Conservation (phyloP, 2,113 vertebrate genomes). For the Sciurus niger region DNA sequence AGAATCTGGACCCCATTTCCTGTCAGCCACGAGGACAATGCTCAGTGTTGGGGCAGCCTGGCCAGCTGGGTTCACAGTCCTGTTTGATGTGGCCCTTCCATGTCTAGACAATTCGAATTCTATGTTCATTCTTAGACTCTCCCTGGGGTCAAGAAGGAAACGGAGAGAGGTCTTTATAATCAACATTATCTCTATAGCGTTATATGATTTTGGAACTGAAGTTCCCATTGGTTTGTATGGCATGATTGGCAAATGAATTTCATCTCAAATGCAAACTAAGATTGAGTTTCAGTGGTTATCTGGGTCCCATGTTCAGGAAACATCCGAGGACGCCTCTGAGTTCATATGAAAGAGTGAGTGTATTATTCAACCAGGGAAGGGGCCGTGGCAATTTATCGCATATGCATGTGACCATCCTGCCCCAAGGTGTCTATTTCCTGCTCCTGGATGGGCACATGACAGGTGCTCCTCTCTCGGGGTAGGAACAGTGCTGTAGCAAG, state of each 20-base stretch:
- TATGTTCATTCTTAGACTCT: not conserved
- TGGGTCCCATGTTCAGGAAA: not conserved
- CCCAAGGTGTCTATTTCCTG: not conserved
- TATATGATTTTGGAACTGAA: not conserved
- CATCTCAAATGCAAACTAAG: not conserved
- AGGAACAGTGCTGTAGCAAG: not conserved
- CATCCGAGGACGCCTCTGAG: not conserved
- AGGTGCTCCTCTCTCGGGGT: not conserved
- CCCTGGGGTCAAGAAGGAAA: not conserved
- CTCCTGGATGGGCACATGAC: not conserved
- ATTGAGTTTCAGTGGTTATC: not conserved
- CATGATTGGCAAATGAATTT: not conserved
- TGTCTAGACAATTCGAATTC: not conserved
- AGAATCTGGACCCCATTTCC: not conserved
- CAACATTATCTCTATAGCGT: not conserved
- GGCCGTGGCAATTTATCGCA: not conserved
- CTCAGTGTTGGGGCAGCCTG: rapidly evolving
- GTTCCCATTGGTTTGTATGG: not conserved
- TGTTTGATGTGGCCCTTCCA: not conserved
- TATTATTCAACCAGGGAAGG: not conserved
- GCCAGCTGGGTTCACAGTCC: not conserved
- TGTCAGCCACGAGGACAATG: not conserved
- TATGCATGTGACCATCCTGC: not conserved
- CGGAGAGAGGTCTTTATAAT: not conserved
- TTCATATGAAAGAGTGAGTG: not conserved